Evolutionary conservation across 2,113 vertebrate genomes (phyloP).

Genomic region (Erpornis zantholeuca): DNA sequence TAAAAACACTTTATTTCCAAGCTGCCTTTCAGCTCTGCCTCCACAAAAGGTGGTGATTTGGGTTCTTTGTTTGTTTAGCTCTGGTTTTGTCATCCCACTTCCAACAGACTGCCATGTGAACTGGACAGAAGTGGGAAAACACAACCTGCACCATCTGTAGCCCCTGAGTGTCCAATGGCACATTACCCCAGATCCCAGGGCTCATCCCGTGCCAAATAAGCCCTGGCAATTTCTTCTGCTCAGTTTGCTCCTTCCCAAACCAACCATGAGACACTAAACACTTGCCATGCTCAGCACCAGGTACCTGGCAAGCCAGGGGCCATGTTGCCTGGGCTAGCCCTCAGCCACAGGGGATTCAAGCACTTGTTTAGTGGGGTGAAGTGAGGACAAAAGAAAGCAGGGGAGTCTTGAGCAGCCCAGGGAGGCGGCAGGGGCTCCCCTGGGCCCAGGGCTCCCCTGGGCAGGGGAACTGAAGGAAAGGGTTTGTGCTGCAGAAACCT

Average conservation of each 20-base stretch:
- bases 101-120: not conserved
- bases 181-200: not conserved
- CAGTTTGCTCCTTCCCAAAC: not conserved
- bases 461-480: not conserved
- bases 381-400: not conserved
- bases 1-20: not conserved
- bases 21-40: not conserved
- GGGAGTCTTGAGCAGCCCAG: not conserved
- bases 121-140: not conserved
- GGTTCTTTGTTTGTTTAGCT: not conserved
- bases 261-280: fast-evolving
- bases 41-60: not conserved
- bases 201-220: not conserved
- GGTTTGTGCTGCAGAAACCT: not conserved
- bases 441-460: too few species aligned
- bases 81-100: not conserved
- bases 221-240: not conserved
- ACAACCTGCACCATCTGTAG: not conserved
- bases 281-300: fast-evolving
- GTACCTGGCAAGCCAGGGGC: not conserved
- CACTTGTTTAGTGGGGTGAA: not conserved
- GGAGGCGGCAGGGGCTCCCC: too few species aligned
- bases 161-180: not conserved
- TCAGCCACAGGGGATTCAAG: fast-evolving
- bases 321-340: fast-evolving